A percentile compares a stretch with the other conserved stretches of the same genome.
Conservation (phyloP, 2,888 invertebrate genomes). For the Meloe dianella region DNA sequence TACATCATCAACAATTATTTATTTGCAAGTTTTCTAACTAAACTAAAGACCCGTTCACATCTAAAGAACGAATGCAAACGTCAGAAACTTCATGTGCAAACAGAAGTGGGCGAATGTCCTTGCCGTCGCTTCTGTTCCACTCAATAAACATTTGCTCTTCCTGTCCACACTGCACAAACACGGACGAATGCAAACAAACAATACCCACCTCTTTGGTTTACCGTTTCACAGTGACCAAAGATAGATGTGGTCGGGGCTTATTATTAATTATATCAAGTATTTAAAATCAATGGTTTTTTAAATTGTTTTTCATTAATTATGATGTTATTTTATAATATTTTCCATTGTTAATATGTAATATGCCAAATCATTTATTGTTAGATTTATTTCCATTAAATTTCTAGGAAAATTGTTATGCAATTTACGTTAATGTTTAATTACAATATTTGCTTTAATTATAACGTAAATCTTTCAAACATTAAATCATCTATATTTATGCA, state of each 20-base stretch:
- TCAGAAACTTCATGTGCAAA: no score
- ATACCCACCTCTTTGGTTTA: no score
- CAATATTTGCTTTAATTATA: slow-evolving; percentile 52
- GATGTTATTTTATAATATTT: slow-evolving; percentile 49
- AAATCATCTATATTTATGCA: slow-evolving; percentile 65
- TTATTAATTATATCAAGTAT: slow-evolving; percentile 67
- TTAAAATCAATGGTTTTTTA: slow-evolving; percentile 57
- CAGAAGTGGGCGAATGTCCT: no score
- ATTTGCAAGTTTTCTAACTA: slow-evolving; percentile 58
- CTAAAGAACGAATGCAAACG: no score
- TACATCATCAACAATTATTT: slow-evolving; percentile 53
- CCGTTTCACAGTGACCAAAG: no score
- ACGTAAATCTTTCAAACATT: slow-evolving; percentile 61
- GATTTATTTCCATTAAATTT: slow-evolving; percentile 52
- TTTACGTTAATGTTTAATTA: slow-evolving; percentile 51
- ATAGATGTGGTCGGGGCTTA: no score
- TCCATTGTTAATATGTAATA: slow-evolving; percentile 53
- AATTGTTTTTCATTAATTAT: slow-evolving; percentile 52
- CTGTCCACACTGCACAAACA: no score
- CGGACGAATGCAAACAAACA: no score
- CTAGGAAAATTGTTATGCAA: slow-evolving; percentile 42
- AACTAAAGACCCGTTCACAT: no score
- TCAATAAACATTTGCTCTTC: no score
- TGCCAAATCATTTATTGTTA: slow-evolving; percentile 49
- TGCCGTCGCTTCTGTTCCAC: no score